Conservation (phyloP, 2,797 vertebrate genomes). For the Masticophis lateralis region DNA sequence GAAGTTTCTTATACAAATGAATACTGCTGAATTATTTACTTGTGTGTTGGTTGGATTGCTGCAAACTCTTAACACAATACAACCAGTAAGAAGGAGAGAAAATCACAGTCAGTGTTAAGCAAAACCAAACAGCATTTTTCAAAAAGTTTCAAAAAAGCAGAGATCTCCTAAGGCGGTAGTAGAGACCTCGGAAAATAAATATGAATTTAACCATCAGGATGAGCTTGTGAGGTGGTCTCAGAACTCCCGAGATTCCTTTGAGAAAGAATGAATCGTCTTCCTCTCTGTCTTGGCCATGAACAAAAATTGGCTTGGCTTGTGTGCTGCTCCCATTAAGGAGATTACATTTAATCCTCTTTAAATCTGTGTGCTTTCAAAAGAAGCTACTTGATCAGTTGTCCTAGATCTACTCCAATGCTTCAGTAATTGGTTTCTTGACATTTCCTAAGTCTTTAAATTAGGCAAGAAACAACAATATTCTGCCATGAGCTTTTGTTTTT, state of each 20-base stretch:
- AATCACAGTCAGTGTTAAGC: background rate
- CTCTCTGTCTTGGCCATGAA: background rate
- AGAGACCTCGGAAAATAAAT: background rate
- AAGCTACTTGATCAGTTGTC: constrained; percentile 2
- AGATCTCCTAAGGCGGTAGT: no score
- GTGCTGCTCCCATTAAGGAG: constrained; percentile 15
- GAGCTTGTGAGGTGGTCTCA: background rate
- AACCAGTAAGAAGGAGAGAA: background rate
- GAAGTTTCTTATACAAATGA: no score
- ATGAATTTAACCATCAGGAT: background rate
- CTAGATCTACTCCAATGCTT: background rate
- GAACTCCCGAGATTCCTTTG: background rate
- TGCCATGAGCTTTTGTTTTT: background rate
- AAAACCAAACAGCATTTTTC: background rate
- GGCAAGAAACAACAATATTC: background rate
- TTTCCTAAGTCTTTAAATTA: background rate
- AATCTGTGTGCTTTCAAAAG: constrained; percentile 29
- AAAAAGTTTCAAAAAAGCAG: background rate
- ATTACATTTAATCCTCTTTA: constrained; percentile 43
- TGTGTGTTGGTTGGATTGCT: no score
- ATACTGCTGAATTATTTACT: no score
- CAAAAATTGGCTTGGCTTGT: background rate
- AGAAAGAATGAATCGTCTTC: background rate
- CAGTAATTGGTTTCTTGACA: background rate
- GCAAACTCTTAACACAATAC: background rate